These are phyloP conservation scores for Siphamia tubifer DNA, from an alignment of 2,113 vertebrate genomes.

Conservation along the genomic window DNA sequence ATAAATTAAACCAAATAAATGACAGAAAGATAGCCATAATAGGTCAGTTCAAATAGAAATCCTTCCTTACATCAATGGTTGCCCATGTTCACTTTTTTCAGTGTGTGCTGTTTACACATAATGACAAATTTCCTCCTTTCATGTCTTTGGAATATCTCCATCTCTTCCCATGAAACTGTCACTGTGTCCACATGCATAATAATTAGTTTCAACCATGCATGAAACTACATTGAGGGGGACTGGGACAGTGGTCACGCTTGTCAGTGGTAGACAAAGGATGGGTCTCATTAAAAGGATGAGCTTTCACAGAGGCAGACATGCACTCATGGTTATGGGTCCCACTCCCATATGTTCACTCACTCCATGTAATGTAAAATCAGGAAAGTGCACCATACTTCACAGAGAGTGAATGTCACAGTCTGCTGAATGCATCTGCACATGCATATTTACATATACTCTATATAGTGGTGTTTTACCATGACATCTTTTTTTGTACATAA, in stretches of 20 bases:
- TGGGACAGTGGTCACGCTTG: conserved; percentile 65
- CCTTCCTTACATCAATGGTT: too few species aligned
- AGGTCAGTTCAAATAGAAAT: too few species aligned
- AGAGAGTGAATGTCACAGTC: not conserved
- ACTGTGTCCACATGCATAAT: conserved; percentile 62
- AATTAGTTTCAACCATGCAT: conserved; percentile 72
- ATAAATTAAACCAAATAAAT: too few species aligned
- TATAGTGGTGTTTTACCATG: too few species aligned
- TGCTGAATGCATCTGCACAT: not conserved
- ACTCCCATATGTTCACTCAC: not conserved
- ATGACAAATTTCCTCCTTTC: conserved; percentile 4
- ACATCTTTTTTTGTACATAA: too few species aligned
- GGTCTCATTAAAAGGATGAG: conserved; percentile 61
- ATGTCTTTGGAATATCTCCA: conserved; percentile 11
- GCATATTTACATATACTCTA: too few species aligned
- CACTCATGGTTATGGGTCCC: not conserved
- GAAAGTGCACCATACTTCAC: not conserved
- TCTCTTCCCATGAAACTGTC: conserved; percentile 49
- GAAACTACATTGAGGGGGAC: conserved; percentile 65
- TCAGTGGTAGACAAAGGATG: conserved; percentile 68
- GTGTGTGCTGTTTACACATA: conserved; percentile 14
- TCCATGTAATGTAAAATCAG: conserved; percentile 3
- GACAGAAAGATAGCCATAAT: too few species aligned
- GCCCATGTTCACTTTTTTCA: too few species aligned
- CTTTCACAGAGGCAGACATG: conserved; percentile 16